These are phyloP conservation scores for Hydropsyche betteni DNA, from an alignment of 2,888 invertebrate species.

Conservation along the genomic window DNA sequence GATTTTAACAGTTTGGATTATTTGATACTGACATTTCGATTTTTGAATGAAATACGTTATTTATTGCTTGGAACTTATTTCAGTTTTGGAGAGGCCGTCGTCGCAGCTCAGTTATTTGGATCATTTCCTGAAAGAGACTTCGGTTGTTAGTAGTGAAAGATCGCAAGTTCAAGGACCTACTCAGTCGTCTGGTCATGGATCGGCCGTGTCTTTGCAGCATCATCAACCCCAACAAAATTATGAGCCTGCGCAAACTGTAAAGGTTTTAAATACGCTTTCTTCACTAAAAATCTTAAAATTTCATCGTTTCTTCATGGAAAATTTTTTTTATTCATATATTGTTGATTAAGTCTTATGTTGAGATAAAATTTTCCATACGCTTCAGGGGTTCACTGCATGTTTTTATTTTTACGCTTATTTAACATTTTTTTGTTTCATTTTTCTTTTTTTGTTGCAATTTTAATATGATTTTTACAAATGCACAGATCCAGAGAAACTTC, in stretches of 20 bases:
- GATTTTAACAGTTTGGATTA: too few relatives aligned
- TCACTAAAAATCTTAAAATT: too few relatives aligned
- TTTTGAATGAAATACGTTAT: neutral
- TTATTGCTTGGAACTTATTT: conserved; percentile 51
- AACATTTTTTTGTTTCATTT: conserved; percentile 55
- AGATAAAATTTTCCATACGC: neutral
- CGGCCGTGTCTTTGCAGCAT: conserved; percentile 47
- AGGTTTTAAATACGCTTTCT: conserved; percentile 22
- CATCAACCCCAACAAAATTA: conserved; percentile 52
- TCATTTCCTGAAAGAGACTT: conserved; percentile 85
- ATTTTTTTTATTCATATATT: neutral
- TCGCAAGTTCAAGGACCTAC: conserved; percentile 56
- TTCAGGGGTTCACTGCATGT: too few relatives aligned
- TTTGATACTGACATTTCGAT: too few relatives aligned
- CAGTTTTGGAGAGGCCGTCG: conserved; percentile 88
- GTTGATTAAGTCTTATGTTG: too few relatives aligned
- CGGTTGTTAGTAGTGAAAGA: conserved; percentile 60
- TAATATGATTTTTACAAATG: conserved; percentile 36
- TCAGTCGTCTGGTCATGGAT: conserved; percentile 22
- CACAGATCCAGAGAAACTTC: conserved; percentile 56
- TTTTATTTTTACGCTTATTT: conserved; percentile 49
- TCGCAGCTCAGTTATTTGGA: conserved; percentile 93
- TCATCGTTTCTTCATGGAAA: conserved; percentile 52
- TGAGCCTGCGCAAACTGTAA: conserved; percentile 51
- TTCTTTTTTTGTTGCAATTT: conserved; percentile 54